Evolutionary conservation across 2,888 invertebrate species (phyloP), one percentile per base, ranked within the genome.

Genomic region (Melanotus villosus): DNA sequence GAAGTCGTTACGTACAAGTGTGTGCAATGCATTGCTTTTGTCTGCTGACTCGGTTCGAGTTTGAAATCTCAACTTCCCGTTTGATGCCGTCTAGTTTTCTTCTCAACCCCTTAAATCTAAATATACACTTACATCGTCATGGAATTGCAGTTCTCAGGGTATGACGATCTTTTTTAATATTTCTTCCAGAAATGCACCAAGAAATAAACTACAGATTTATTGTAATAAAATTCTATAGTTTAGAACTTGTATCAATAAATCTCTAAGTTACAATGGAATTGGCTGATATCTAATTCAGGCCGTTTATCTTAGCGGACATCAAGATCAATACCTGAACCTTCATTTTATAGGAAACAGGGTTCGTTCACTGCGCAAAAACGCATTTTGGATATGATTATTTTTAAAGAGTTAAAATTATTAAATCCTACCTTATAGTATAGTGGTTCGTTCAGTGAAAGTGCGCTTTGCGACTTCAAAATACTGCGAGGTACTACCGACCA

Each of bases 1-100:
- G 79, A 80, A 80, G 80, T 80, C 81, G 79, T 81, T 81, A 78
- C 74, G 73, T 76, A 75, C 81, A 80, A 80, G 76, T 79, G 80
- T 78, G 76, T 77, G 75, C 76, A 74, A 26, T 26, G 26, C 26
- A 26, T 26, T 26, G 65, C 73, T 75, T 76, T 73, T 75, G 73
- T 70, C 60, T 76, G 76, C 77, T 75, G 77, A 78, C 76, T 74
- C 67, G 59, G 71, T 67, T 62, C 58, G 62, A 72, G 63, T 74
- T 75, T 64, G 71, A n/a, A 67, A 72, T 72, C 65, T 63, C 34
- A 9, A 65, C 57, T 43, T 38, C 45, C 57, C 12, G 67, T 68
- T 64, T 66, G 65, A 72, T 69, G 59, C 21, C 12, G 56, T 62
- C 45, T 57, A 52, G 18, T 63, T 41, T n/a, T 41, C 41, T 41